Conservation (phyloP, 2,113 vertebrate species). For the Talpa occidentalis region DNA sequence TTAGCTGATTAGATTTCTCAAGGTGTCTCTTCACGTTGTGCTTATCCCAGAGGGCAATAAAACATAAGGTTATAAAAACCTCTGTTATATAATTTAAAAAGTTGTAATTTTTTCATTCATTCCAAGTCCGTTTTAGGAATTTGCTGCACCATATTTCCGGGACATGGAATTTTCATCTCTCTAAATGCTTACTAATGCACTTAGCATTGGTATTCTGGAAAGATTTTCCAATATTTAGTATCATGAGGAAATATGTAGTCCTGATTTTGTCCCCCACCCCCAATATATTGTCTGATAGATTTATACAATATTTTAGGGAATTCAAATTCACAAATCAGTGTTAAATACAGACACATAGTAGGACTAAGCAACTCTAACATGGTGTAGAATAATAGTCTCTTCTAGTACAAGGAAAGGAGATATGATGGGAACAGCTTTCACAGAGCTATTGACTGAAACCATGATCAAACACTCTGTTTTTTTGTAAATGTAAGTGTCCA, state of each 20-base stretch:
- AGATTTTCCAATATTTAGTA: not conserved
- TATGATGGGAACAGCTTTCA: not conserved
- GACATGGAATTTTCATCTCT: not conserved
- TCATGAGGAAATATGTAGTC: not conserved
- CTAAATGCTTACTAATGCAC: not conserved
- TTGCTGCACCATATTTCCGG: not conserved
- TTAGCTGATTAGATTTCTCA: constrained; percentile 39
- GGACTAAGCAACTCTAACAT: not conserved
- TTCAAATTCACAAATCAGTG: not conserved
- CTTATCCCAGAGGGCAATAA: not conserved
- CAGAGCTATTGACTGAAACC: not conserved
- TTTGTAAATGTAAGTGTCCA: not conserved
- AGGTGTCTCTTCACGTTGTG: not conserved
- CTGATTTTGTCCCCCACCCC: not conserved
- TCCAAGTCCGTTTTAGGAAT: not conserved
- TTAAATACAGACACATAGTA: not conserved
- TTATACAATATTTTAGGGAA: not conserved
- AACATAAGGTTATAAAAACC: not conserved
- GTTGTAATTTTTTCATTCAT: not conserved
- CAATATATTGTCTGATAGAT: not conserved
- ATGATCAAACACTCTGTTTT: not conserved
- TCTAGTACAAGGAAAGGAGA: not conserved
- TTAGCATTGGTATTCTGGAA: not conserved
- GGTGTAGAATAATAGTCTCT: not conserved
- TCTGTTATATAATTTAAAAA: not conserved